Base-by-base conservation (phyloP, 2,797 vertebrate species). In the Eupleurogrammus muticus region DNA sequence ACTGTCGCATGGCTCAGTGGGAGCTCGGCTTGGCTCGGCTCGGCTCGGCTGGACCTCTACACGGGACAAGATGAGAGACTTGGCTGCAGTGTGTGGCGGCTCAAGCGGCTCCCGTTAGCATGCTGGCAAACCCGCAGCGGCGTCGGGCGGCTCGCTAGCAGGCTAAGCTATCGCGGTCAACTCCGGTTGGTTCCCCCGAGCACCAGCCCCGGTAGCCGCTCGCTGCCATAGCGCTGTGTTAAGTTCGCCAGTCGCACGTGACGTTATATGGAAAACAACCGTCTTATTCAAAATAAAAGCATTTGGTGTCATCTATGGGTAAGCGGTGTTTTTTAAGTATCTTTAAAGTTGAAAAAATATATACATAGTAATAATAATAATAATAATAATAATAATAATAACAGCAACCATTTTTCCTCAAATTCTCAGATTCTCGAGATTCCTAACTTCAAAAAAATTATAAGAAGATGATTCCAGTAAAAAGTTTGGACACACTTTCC, bases 1-100 rank as follows among this genome's bases (percentile, higher is more conserved):
- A 95, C 93, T 95, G 94, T 86, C 94, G 93, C 94, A 95, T 95
- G 93, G 90, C 92, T 92, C 79, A 67, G 83, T 49, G 77, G 82
- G 85, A n/a, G n/a, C n/a, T n/a, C n/a, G n/a, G 82, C 70, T 87
- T 87, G 69, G 85, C 89, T 89, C 87, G 77, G 82, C 70, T 88
- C 87, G 67, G 85, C 90, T 89, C 88, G 78, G 86, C 88, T 44
- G 87, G 89, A 87, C 79, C 80, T 84, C 86, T 80, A 52, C 51
- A 5, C 77, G 73, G 70, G 61, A 85, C 69, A 57, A 59, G 6
- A 3, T 3, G 28, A 6, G 63, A 85, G 70, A 85, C 77, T 73
- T 66, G n/a, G 81, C 87, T 83, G 87, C 89, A 84, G 84, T 85
- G 85, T 50, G 75, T 62, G 70, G 82, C 68, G 75, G 65, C 87